Percentiles rank a stretch among this genome's conserved stretches.
Evolutionary conservation across 2,113 vertebrate genomes (phyloP).

Genomic region (Zootoca vivipara): DNA sequence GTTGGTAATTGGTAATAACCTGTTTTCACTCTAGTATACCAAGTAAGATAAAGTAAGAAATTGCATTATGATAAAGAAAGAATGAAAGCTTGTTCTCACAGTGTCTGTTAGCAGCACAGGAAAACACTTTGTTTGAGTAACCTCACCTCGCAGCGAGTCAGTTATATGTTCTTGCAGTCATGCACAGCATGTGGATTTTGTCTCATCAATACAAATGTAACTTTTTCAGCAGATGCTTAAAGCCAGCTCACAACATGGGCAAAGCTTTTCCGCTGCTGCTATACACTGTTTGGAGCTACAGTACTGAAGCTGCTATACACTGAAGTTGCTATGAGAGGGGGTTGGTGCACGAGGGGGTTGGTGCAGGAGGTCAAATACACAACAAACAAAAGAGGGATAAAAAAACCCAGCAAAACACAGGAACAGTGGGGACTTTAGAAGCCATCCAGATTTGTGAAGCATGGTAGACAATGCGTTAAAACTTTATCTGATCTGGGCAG

Average conservation of each 20-base stretch:
- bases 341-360: too few relatives aligned
- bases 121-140: neutral
- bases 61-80: neutral
- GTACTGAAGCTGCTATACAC: neutral
- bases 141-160: neutral
- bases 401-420: rapidly evolving
- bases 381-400: neutral
- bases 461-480: neutral
- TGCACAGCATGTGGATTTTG: neutral
- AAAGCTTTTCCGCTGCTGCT: neutral
- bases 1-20: neutral
- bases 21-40: neutral
- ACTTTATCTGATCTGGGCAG: neutral
- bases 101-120: neutral
- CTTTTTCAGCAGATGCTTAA: neutral
- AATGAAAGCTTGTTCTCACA: neutral
- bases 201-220: neutral
- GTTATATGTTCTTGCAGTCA: neutral
- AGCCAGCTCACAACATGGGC: neutral
- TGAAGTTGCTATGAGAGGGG: neutral
- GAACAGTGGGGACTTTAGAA: neutral
- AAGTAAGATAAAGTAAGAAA: neutral
- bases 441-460: neutral
- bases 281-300: too few relatives aligned
- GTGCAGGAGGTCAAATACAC: neutral